A percentile compares a stretch with the other conserved stretches of the same genome.
Conservation (phyloP, 2,797 vertebrate species). For the Eulemur coronatus region DNA sequence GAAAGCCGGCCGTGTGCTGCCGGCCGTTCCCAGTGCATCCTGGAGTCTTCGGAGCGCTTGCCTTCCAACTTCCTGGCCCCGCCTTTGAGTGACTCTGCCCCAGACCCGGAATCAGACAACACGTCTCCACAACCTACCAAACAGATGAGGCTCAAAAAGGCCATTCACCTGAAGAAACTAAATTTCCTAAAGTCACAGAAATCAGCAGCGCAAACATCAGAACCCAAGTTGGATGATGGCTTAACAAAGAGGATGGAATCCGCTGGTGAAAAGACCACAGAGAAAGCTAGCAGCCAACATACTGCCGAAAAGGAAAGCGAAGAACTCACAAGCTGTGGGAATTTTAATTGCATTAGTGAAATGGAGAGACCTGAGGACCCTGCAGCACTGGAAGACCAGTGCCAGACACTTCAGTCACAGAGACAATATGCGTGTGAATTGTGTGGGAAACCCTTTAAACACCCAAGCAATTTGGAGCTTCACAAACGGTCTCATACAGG, state of each 20-base stretch:
- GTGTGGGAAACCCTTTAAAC: slow-evolving; percentile 97
- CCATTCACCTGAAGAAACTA: slow-evolving; percentile 94
- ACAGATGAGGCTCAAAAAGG: slow-evolving; percentile 92
- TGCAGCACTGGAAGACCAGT: slow-evolving; percentile 76
- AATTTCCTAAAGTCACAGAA: slow-evolving; percentile 94
- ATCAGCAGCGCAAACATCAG: slow-evolving; percentile 84
- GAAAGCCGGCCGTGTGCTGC: slow-evolving; percentile 81
- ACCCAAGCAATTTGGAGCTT: slow-evolving; percentile 98
- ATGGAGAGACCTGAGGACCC: slow-evolving; percentile 74
- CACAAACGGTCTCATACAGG: slow-evolving; percentile 98
- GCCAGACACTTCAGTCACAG: slow-evolving; percentile 81
- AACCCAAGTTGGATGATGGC: neutral
- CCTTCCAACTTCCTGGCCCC: slow-evolving; percentile 84
- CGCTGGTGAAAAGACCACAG: neutral
- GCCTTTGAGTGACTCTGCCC: slow-evolving; percentile 82
- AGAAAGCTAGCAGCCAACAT: neutral
- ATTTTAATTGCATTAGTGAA: slow-evolving; percentile 80
- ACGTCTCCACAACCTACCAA: slow-evolving; percentile 78
- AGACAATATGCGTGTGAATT: slow-evolving; percentile 93
- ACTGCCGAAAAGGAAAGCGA: slow-evolving; percentile 71
- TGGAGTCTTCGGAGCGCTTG: slow-evolving; percentile 80
- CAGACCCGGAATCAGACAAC: slow-evolving; percentile 78
- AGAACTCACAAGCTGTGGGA: slow-evolving; percentile 60
- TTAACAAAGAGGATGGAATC: slow-evolving; percentile 25
- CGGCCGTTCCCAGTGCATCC: slow-evolving; percentile 79